A percentile compares a stretch with the other conserved stretches of the same genome.
Conservation (phyloP, 2,888 invertebrate genomes). For the Lasioglossum morio region DNA sequence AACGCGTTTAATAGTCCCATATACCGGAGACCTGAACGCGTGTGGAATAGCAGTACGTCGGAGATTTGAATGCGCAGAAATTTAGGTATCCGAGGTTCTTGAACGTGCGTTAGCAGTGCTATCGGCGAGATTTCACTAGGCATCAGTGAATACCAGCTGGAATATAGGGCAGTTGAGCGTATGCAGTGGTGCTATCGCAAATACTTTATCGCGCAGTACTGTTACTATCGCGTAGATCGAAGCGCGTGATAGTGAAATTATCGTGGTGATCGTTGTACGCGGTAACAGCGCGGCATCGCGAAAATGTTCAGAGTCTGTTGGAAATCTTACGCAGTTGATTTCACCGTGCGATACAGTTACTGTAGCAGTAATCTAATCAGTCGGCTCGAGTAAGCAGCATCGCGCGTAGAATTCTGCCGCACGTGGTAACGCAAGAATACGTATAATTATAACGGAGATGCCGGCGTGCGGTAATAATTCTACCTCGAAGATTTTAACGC, state of each 20-base stretch:
- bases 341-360: neutral
- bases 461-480: conserved; percentile 1
- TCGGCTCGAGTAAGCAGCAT: neutral
- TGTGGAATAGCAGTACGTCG: too few species aligned
- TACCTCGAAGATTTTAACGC: neutral
- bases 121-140: neutral
- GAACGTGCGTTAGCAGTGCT: neutral
- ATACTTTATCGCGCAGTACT: neutral
- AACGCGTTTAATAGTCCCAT: neutral
- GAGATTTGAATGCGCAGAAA: neutral
- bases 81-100: neutral
- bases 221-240: neutral
- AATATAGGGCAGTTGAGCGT: neutral
- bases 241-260: neutral
- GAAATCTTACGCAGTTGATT: neutral
- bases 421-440: neutral
- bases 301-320: neutral
- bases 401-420: neutral
- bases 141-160: neutral
- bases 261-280: neutral
- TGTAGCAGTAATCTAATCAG: neutral
- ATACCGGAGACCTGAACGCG: too few species aligned
- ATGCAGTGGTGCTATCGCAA: neutral
- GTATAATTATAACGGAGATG: conserved; percentile 2
- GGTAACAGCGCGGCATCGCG: neutral